phyloP scores from a whole-genome alignment of 2,797 vertebrate species.

The Muscicapa striata region DNA sequence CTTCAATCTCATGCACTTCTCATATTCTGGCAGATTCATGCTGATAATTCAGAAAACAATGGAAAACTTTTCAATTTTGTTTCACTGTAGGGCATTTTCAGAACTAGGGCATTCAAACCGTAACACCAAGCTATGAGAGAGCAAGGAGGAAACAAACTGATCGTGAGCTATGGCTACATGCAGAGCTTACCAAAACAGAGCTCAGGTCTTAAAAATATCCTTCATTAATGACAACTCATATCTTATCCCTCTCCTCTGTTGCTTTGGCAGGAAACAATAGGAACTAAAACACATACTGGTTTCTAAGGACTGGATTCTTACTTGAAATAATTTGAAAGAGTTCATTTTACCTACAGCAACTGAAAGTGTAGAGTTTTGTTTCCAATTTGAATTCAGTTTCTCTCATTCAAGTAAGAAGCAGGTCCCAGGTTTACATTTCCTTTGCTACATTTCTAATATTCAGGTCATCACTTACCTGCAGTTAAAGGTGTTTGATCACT shows the following conservation, averaged over 20 bases:
- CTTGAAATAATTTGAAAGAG: background rate
- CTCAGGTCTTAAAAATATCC: background rate
- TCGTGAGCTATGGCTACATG: background rate
- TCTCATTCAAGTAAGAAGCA: background rate
- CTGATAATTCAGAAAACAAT: slow-evolving; percentile 8
- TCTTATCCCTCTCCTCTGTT: background rate
- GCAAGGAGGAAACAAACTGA: background rate
- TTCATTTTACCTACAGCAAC: background rate
- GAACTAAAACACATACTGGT: background rate
- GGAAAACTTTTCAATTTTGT: background rate
- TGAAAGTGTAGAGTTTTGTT: background rate
- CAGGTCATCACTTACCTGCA: background rate
- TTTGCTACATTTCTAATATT: background rate
- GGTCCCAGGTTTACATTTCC: background rate
- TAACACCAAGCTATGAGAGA: background rate
- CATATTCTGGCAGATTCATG: background rate
- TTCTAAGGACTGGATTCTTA: background rate
- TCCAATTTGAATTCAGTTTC: background rate
- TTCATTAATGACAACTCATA: background rate
- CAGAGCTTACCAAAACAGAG: background rate
- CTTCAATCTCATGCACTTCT: slow-evolving; percentile 10
- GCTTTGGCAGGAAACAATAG: background rate
- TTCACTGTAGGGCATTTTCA: background rate
- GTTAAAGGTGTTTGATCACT: background rate
- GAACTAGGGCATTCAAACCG: background rate